A percentile compares a stretch with the other conserved stretches of the same genome.
Evolutionary conservation across 2,888 invertebrate genomes (phyloP).

Genomic region (Cyclophora punctaria): DNA sequence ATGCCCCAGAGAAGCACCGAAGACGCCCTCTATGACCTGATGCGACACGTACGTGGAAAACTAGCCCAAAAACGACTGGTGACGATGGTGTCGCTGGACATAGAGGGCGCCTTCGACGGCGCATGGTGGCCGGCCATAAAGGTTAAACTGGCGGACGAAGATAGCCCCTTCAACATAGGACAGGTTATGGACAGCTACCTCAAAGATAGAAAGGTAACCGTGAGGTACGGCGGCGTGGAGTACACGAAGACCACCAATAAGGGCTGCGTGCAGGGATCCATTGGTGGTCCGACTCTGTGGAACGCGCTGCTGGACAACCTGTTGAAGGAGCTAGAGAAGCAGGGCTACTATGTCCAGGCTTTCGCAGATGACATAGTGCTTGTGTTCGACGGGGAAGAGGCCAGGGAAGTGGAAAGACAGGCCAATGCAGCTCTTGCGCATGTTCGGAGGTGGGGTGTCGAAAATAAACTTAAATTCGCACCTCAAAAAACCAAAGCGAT

Average conservation of each 20-base stretch:
- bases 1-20: conserved; percentile 6
- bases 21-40: conserved; percentile 4
- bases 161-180: neutral
- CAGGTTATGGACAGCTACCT: neutral
- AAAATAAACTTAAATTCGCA: conserved; percentile 1
- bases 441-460: neutral
- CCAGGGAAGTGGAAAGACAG: neutral
- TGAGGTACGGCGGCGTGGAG: neutral
- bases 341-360: neutral
- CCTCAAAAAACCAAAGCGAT: conserved; percentile 3
- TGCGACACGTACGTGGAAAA: neutral
- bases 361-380: conserved; percentile 5
- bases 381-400: neutral
- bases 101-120: conserved; percentile 7
- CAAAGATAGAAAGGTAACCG: neutral
- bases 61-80: no score
- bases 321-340: neutral
- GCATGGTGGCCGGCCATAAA: conserved; percentile 7
- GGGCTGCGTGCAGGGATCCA: conserved; percentile 6
- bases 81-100: conserved; percentile 1
- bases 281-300: conserved; percentile 6
- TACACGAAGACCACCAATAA: neutral
- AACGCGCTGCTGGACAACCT: conserved; percentile 6
- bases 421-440: neutral
- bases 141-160: neutral